Base-by-base conservation (phyloP, 2,888 invertebrate genomes). In the Leptinotarsa rubiginosa region DNA sequence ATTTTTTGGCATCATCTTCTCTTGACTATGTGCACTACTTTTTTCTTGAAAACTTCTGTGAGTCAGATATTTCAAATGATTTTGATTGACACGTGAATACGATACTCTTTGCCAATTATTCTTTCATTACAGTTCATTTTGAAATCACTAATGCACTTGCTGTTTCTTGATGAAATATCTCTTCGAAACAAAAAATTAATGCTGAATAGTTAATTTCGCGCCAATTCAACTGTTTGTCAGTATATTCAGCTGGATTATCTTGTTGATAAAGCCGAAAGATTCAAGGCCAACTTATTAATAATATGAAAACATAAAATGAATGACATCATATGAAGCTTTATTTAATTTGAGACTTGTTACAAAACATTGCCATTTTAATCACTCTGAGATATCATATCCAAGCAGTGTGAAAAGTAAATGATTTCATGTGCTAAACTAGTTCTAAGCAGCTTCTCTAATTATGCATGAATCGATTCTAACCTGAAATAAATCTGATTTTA, bases 281-380 rank as follows among this genome's bases (percentile, higher is more conserved):
- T 22, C 59, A 62, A 62, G 59, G 59, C 25, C 22, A 62, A 22
- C 59, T 62, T 31, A 31, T 62, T 56, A 56, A 20, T 20, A 56
- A 20, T 56, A 56, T 10, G 20, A 56, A 56, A 62, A 31, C 25
- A 31, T 62, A 31, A 62, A 62, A 7, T 25, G 20, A 16, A 62
- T 62, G 59, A 62, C 59, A 25, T 62, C 59, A 62, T 62, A 25
- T 25, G 31, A 31, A 41, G 41, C 41, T 41, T 41, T 41, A 41
- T 15, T 62, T 62, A 16, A 62, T 62, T 62, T 62, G 62, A 4
- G 62, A 62, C 31, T 62, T 15, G 31, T 62, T 31, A 41, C 10
- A 41, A 15, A 62, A 59, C 16, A 15, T 15, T 62, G 31, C 54
- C 31, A 62, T 62, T 62, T 62, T 62, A 31, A 62, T 62, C 25